Base-by-base conservation (phyloP, 2,888 invertebrate species). In the Horisme vitalbata region DNA sequence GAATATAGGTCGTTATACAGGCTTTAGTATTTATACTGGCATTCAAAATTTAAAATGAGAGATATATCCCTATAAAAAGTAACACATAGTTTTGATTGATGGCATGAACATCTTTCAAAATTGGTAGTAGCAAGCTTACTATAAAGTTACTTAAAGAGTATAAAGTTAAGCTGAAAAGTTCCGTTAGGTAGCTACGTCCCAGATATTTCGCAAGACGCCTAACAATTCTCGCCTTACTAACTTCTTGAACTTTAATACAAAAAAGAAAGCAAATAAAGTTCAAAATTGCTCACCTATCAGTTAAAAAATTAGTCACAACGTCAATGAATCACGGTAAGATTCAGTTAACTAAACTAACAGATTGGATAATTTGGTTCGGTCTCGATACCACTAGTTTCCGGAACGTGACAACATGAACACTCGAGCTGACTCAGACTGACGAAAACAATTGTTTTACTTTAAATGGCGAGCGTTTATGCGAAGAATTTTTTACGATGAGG, bases 401-500 rank as follows among this genome's bases (percentile, higher is more conserved):
- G 68, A 73, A 76, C 69, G 73, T 70, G 67, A 70, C 76, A 65
- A 67, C 75, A 67, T 63, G 66, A 72, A 63, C 72, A 74, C 79
- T 72, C 70, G 60, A 65, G 59, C 57, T 82, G 82, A 80, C 72
- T 84, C 80, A 83, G 66, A 61, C 54, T 66, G 63, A 55, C 63
- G 52, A 51, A 67, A 56, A 55, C 57, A 59, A 74, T 67, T 45
- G 33, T 52, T 48, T 48, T 30, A 28, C 41, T 36, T 47, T 41
- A 32, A 72, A 74, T 68, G 59, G 63, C 62, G 59, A 63, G 34
- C 38, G 39, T 31, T 31, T 39, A 39, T 14, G 21, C 21, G 34
- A 32, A 27, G 8, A 9, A 10, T 34, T 27, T 21, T 34, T 34
- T 4, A 24, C 9, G 12, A 24, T 10, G 6, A 34, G 21, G 9